phyloP scores from a whole-genome alignment of 2,797 vertebrate species.

The Nyctalus aviator region DNA sequence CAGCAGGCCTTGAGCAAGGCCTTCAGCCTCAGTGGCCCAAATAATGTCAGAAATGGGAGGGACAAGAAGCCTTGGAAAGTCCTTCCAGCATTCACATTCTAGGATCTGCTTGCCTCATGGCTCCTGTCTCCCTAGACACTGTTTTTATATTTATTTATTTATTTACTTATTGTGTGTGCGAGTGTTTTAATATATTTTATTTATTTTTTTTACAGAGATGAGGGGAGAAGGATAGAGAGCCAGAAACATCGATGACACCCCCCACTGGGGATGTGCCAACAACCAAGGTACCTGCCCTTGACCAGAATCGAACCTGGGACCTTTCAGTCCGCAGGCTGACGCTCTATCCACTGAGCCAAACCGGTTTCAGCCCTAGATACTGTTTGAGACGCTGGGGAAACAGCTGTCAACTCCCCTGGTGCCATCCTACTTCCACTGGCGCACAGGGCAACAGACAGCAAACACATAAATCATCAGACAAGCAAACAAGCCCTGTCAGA shows the following conservation, averaged over 20 bases:
- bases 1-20: neutral
- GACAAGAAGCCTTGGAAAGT: slow-evolving; percentile 24
- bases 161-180: too few relatives aligned
- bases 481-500: neutral
- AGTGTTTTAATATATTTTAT: too few relatives aligned
- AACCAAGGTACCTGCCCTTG: too few relatives aligned
- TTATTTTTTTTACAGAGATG: too few relatives aligned
- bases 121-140: neutral
- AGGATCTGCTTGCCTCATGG: neutral
- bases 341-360: too few relatives aligned
- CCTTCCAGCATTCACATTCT: neutral
- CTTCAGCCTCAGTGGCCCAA: neutral
- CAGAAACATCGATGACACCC: too few relatives aligned
- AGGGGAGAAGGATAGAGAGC: too few relatives aligned
- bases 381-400: neutral
- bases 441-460: neutral
- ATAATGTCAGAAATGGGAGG: neutral
- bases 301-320: too few relatives aligned
- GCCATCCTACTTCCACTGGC: neutral
- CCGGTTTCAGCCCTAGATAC: neutral
- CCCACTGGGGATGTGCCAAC: too few relatives aligned
- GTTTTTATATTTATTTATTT: too few relatives aligned
- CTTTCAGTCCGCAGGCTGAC: too few relatives aligned
- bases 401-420: neutral
- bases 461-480: neutral